Base-by-base conservation (phyloP, 1,140 invertebrate genomes). In the Drosophila ohnishii region DNA sequence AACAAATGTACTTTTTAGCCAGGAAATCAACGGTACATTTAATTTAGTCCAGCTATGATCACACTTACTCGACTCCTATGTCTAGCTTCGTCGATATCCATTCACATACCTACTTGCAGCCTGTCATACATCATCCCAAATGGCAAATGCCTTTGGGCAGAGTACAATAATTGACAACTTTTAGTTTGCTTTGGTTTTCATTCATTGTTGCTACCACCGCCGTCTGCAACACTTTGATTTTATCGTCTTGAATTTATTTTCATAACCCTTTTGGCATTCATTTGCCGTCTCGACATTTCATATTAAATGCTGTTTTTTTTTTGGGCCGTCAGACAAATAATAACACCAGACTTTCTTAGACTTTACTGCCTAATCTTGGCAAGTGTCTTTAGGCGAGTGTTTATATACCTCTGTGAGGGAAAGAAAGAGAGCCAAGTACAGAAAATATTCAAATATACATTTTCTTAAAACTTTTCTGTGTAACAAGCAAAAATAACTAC, bases 221-320 rank as follows among this genome's bases (percentile, higher is more conserved):
- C 16, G 30, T 66, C 35, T 53, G 65, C 35, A 34, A 51, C 47
- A 55, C 47, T 69, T 55, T 69, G 65, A 69, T 67, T 67, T 55
- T 55, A 69, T 69, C 47, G 32, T 55, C 37, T 44, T 22, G 65
- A 53, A 42, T 42, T 67, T 55, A 55, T 69, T 44, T 69, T 44
- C 47, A 34, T 53, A 67, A 67, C 13, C 30, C 42, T 55, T 44
- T 44, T 34, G 45, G 47, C 62, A 44, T 28, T 66, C 16, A 67
- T 67, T 69, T 69, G 37, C 44, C 30, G 61, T 69, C 65, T 69
- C 62, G 47, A 53, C 65, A 35, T 67, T 69, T 69, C 47, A 69
- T 44, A 67, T 65, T 51, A 51, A 25, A 51, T 42, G 30, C 37
- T 22, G 13, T 28, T 62, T 22, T n/a, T n/a, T 16, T 13, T 44